Conservation (phyloP, 2,113 vertebrate species). For the Atractosteus spatula region DNA sequence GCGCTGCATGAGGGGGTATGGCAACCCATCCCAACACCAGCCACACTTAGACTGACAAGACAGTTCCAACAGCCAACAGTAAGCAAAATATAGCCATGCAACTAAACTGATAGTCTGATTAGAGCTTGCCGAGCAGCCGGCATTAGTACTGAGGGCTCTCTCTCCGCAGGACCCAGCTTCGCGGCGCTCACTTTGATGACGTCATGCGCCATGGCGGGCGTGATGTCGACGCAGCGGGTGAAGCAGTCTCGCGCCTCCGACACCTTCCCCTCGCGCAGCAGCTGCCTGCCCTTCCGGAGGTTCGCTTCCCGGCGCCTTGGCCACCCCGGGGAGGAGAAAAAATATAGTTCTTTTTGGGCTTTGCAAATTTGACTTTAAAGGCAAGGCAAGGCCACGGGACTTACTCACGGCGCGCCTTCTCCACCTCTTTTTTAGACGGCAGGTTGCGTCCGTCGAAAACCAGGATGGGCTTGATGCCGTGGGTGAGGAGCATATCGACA, state of each 20-base stretch:
- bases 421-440: constrained; percentile 92
- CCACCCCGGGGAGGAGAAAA: constrained; percentile 17
- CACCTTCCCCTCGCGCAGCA: constrained; percentile 85
- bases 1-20: too few species aligned
- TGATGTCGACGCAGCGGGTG: constrained; percentile 82
- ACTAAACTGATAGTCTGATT: too few species aligned
- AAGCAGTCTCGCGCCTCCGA: constrained; percentile 91
- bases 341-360: background rate
- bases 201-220: constrained; percentile 84
- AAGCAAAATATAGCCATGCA: too few species aligned
- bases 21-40: too few species aligned
- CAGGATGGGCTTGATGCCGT: constrained; percentile 84
- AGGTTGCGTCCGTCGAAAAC: constrained; percentile 95
- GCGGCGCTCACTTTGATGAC: constrained; percentile 81
- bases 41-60: too few species aligned
- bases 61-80: too few species aligned
- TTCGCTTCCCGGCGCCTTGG: constrained; percentile 80
- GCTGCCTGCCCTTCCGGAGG: constrained; percentile 83
- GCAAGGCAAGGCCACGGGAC: constrained; percentile 37
- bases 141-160: too few species aligned
- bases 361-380: too few species aligned
- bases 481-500: constrained; percentile 88
- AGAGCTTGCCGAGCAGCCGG: too few species aligned
- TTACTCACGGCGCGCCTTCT: constrained; percentile 87
- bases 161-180: background rate